Evolutionary conservation across 2,888 invertebrate species (phyloP), one percentile per base, ranked within the genome.

Genomic region (Erebia aethiops): DNA sequence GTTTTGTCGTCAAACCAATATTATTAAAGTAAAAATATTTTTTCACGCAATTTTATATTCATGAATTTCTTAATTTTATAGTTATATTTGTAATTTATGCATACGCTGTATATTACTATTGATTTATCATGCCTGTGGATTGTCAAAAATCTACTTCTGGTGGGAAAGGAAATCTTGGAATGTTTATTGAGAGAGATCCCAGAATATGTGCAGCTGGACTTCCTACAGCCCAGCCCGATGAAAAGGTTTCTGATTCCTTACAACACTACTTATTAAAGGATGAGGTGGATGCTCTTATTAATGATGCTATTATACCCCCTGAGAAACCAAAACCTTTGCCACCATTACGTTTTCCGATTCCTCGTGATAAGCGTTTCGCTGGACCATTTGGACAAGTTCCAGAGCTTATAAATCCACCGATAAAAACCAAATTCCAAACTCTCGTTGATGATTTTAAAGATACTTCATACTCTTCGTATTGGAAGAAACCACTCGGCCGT

Each of bases 101-200:
- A 7, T 26, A 21, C 18, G 21, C 13, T 13, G n/a, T 14, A 56
- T 43, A n/a, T n/a, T n/a, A 13, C 13, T 11, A 46, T 1, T 88
- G 87, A 61, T 18, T 60, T 57, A 60, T 16, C 41, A 74, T 74
- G 90, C 87, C 88, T 58, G 80, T 85, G 61, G 84, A 87, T 74
- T 90, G 88, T 73, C 81, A 85, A 70, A 81, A 78, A 72, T 81
- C 81, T 18, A 87, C 87, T 11, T 82, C 85, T 0, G 91, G 91
- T 26, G 92, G 92, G 0, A 92, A 92, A 72, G 92, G 92, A 3
- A 91, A 92, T 70, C 51, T 74, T 14, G 90, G 88, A 0, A 87
- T 82, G 84, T 91, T 88, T 66, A 84, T 85, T 69, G 91, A 92
- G 70, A 85, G 91, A 72, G 82, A 86, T 71, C 81, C 83, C n/a